These are phyloP conservation scores for Catamblyrhynchus diadema DNA, from an alignment of 2,797 vertebrate species.

Conservation along the genomic window DNA sequence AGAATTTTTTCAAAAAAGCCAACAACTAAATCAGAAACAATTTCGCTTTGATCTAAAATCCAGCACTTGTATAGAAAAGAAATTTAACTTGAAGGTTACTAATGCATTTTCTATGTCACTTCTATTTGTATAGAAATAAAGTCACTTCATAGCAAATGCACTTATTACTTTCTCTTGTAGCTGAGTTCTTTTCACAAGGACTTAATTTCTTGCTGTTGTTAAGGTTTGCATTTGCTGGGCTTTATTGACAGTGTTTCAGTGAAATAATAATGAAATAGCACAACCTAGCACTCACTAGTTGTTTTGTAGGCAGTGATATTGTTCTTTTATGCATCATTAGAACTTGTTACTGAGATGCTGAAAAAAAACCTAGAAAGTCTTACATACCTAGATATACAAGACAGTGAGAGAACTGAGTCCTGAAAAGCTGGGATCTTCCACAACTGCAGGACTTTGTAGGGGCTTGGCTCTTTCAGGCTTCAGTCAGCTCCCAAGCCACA, in stretches of 20 bases:
- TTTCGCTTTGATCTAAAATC: conserved; percentile 43
- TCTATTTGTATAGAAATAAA: conserved; percentile 19
- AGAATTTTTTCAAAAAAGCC: not conserved
- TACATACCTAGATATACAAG: not conserved
- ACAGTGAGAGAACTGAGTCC: not conserved
- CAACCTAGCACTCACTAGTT: not conserved
- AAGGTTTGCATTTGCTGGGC: not conserved
- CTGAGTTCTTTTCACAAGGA: not conserved
- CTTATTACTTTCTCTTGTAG: not conserved
- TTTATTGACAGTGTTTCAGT: not conserved
- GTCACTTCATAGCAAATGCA: not conserved
- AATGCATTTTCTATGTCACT: not conserved
- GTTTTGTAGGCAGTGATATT: not conserved
- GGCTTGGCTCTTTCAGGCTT: not conserved
- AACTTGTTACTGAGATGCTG: not conserved
- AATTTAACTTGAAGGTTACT: conserved; percentile 14
- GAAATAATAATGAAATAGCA: not conserved
- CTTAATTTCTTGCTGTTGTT: not conserved
- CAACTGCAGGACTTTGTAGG: not conserved
- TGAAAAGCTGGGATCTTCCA: not conserved
- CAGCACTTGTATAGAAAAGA: not conserved
- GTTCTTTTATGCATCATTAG: not conserved
- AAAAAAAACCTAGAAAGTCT: not conserved
- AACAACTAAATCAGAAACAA: not conserved
- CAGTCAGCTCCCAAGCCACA: not conserved